Conservation (phyloP, 2,888 invertebrate genomes). For the Agrilus biguttatus region DNA sequence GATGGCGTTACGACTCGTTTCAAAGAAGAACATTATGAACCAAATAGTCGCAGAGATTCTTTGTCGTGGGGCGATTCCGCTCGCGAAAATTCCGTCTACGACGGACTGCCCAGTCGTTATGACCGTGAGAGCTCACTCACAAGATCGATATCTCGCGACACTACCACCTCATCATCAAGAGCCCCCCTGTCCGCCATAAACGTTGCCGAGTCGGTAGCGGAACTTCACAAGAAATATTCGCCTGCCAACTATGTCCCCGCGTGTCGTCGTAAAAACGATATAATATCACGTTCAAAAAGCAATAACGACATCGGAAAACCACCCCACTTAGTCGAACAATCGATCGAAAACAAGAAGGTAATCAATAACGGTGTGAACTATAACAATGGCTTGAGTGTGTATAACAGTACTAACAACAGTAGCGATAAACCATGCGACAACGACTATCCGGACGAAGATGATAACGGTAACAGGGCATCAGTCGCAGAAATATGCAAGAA, state of each 20-base stretch:
- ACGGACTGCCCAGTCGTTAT: conserved; percentile 34
- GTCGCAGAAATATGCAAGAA: conserved; percentile 44
- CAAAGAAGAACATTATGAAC: conserved; percentile 30
- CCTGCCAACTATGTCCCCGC: conserved; percentile 58
- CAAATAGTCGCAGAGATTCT: conserved; percentile 21
- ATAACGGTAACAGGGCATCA: conserved; percentile 42
- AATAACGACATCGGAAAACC: conserved; percentile 42
- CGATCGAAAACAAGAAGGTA: conserved; percentile 24
- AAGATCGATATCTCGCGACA: conserved; percentile 8
- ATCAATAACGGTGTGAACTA: conserved; percentile 17
- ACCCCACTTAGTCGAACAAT: conserved; percentile 20
- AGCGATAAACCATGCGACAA: conserved; percentile 22
- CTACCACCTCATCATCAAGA: not conserved
- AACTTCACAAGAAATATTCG: conserved; percentile 61
- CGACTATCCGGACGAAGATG: conserved; percentile 34
- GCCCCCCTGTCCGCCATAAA: conserved; percentile 15
- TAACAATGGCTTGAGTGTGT: conserved; percentile 23
- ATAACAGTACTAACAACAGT: conserved; percentile 28
- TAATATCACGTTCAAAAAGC: conserved; percentile 36
- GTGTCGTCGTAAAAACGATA: conserved; percentile 24
- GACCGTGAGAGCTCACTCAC: conserved; percentile 38
- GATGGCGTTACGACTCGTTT: conserved; percentile 31
- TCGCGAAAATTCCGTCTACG: conserved; percentile 23
- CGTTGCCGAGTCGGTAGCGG: conserved; percentile 36
- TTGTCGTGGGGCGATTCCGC: conserved; percentile 23